These are phyloP conservation scores for Philopotamus ludificatus DNA, from an alignment of 1,140 invertebrate species.

Conservation along the genomic window DNA sequence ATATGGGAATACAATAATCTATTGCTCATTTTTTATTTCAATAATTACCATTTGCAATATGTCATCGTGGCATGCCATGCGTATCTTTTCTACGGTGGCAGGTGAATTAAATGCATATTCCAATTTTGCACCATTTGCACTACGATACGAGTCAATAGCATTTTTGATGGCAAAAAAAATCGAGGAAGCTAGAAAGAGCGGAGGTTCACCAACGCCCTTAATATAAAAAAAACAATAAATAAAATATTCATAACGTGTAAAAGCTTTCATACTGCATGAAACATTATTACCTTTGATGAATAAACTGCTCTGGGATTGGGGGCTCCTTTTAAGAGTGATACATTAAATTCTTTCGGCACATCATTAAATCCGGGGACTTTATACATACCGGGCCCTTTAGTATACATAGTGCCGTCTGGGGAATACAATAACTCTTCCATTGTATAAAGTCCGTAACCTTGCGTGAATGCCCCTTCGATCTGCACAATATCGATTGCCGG, in stretches of 20 bases:
- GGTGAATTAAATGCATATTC: slow-evolving; percentile 80
- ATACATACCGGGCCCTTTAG: slow-evolving; percentile 87
- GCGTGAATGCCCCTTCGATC: slow-evolving; percentile 91
- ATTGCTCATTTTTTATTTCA: too few relatives aligned
- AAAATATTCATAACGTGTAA: slow-evolving; percentile 1
- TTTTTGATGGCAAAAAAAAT: slow-evolving; percentile 90
- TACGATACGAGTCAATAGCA: slow-evolving; percentile 77
- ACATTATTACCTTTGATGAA: slow-evolving; percentile 80
- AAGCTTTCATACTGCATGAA: background rate
- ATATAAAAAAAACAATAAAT: slow-evolving; percentile 38
- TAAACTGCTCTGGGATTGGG: slow-evolving; percentile 88
- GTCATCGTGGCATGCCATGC: slow-evolving; percentile 85
- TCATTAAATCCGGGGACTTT: slow-evolving; percentile 90
- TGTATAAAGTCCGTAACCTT: slow-evolving; percentile 90
- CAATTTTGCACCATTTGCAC: slow-evolving; percentile 61
- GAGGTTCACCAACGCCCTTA: slow-evolving; percentile 93
- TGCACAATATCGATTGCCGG: slow-evolving; percentile 96
- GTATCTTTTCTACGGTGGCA: slow-evolving; percentile 83
- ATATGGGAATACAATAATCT: too few relatives aligned
- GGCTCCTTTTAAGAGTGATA: slow-evolving; percentile 83
- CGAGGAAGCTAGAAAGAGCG: slow-evolving; percentile 83
- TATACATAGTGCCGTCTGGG: slow-evolving; percentile 76
- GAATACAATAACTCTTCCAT: slow-evolving; percentile 88
- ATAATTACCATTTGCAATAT: too few relatives aligned
- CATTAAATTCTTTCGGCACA: slow-evolving; percentile 90